phyloP scores from a whole-genome alignment of 2,113 vertebrate species.

The Eulemur macaco region DNA sequence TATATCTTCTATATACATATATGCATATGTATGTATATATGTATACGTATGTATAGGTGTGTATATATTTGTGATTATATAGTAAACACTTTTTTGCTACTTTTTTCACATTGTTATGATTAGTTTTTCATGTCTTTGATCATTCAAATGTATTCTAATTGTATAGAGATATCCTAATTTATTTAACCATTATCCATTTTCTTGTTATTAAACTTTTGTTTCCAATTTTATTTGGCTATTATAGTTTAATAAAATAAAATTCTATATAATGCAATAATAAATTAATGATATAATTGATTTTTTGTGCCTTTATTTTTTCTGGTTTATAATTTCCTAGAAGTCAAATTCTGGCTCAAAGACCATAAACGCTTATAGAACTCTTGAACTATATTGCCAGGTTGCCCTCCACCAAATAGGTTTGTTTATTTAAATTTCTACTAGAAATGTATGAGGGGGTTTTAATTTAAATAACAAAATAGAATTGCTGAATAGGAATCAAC shows the following conservation, averaged over 20 bases:
- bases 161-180: background rate
- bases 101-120: background rate
- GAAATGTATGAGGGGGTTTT: conserved; percentile 45
- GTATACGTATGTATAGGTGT: background rate
- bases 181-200: conserved; percentile 30
- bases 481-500: conserved; percentile 28
- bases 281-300: background rate
- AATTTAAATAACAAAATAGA: conserved; percentile 46
- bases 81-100: background rate
- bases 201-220: conserved; percentile 2
- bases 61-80: background rate
- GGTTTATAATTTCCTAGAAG: conserved; percentile 31
- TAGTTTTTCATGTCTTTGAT: conserved; percentile 20
- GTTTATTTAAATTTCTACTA: conserved; percentile 44
- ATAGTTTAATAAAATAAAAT: background rate
- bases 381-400: conserved; percentile 36
- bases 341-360: conserved; percentile 2
- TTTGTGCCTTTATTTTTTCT: conserved; percentile 41
- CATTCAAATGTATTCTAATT: conserved; percentile 3
- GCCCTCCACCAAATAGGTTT: background rate
- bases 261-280: background rate
- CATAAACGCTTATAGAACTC: conserved; percentile 33
- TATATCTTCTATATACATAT: no score
- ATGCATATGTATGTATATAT: background rate
- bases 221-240: conserved; percentile 14